Conservation (phyloP, 2,888 invertebrate genomes). For the Acanthosepion lycidas region DNA sequence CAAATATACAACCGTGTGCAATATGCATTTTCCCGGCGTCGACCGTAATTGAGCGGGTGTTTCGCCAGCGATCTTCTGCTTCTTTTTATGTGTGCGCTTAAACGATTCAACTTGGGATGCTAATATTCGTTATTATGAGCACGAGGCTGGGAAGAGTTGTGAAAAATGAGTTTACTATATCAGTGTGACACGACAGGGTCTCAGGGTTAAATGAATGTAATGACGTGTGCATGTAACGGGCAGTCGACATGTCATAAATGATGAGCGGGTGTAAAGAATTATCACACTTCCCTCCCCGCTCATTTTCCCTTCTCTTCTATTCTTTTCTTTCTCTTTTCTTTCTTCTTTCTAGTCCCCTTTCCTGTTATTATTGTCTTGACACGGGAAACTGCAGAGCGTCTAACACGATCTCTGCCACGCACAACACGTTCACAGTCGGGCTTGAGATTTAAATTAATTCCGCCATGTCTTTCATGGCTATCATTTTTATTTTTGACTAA, state of each 20-base stretch:
- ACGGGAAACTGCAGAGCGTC: background rate
- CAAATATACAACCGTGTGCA: background rate
- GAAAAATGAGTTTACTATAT: slow-evolving; percentile 6
- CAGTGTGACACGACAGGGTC: slow-evolving; percentile 12
- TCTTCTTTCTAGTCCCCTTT: no score
- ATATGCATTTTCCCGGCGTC: background rate
- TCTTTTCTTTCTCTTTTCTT: background rate
- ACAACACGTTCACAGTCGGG: background rate
- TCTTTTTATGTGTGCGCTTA: background rate
- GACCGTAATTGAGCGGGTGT: background rate
- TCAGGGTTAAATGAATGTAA: slow-evolving; percentile 54
- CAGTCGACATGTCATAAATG: slow-evolving; percentile 46
- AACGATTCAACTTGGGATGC: background rate
- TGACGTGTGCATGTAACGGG: slow-evolving; percentile 50
- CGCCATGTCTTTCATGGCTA: background rate
- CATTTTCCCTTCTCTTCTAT: background rate
- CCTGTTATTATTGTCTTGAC: background rate
- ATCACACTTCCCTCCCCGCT: background rate
- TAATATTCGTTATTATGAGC: background rate
- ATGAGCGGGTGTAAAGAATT: slow-evolving; percentile 24
- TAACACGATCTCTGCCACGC: background rate
- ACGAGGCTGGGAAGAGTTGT: background rate
- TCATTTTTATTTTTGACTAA: slow-evolving; percentile 33
- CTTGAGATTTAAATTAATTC: background rate
- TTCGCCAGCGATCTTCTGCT: background rate